Base-by-base conservation (phyloP, 2,888 invertebrate genomes). In the Nymphalis c-album region DNA sequence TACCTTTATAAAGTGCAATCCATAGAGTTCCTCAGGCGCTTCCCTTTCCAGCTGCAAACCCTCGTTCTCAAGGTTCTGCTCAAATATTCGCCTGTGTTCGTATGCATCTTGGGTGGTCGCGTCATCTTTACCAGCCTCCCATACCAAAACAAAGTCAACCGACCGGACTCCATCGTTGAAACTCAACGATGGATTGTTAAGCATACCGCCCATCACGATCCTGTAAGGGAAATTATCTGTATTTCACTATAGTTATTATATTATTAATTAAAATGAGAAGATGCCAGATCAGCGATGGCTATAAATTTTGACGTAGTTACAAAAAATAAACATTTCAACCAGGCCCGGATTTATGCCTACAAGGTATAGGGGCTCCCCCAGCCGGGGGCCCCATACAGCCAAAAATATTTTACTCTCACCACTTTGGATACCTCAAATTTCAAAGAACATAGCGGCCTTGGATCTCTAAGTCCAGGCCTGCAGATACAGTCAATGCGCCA, bases 131-230 rank as follows among this genome's bases (percentile, higher is more conserved):
- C 82, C 85, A 63, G 93, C 87, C 83, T 96, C 95, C 95, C 96
- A 97, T 10, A 95, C 97, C 63, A 97, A 83, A 57, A 96, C 94
- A 87, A 95, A 97, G 88, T 97, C 96, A 75, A 97, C 95, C 5
- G 95, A 94, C 31, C 96, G 93, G 8, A 93, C 85, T 13, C 95
- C 95, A 84, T 96, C 96, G 72, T 93, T 93, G 85, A 96, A 96
- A 73, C 93, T 94, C 67, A 96, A 86, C 0, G 94, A 94, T 0
- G 93, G 93, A 74, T 92, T 93, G 77, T 86, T 89, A 18, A 83
- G 70, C 1, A 90, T 78, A 18, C 88, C 89, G 0, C 88, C 86
- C 87, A 91, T 88, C 60, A 90, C 82, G 71, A 89, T 89, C 66
- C 92, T 92, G 85, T 66, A 75, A 47, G 10, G 16, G 26, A 20